phyloP scores from a whole-genome alignment of 1,140 invertebrate species.

The Carposina sasakii region DNA sequence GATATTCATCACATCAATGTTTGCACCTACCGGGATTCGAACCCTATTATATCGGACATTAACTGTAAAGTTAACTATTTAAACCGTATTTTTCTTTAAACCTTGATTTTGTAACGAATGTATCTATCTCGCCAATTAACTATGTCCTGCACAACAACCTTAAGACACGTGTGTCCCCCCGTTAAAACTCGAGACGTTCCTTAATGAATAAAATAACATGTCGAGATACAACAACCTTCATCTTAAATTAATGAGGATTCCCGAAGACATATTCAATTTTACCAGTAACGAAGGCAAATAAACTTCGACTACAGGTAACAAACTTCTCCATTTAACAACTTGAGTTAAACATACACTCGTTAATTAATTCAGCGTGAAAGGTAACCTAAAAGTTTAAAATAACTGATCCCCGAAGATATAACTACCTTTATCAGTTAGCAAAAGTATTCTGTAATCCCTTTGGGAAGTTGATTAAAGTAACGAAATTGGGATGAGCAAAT shows the following conservation, averaged over 20 bases:
- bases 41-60: no score
- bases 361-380: conserved; percentile 66
- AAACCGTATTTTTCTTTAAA: no score
- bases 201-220: conserved; percentile 72
- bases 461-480: conserved; percentile 50
- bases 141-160: no score
- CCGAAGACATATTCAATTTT: conserved; percentile 66
- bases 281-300: conserved; percentile 65
- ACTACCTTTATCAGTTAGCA: conserved; percentile 43
- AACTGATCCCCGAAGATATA: conserved; percentile 31
- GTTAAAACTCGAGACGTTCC: conserved; percentile 47
- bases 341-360: conserved; percentile 44
- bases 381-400: conserved; percentile 61
- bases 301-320: conserved; percentile 46
- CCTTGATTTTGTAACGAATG: no score
- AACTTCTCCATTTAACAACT: conserved; percentile 57
- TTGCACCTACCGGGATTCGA: no score
- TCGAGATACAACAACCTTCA: conserved; percentile 67
- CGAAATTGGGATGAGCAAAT: conserved; percentile 41
- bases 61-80: no score
- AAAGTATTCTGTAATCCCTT: no score
- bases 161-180: no score
- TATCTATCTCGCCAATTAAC: no score
- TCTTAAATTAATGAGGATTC: conserved; percentile 71
- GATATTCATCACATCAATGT: no score